These are phyloP conservation scores for Oryzias woworae DNA, from an alignment of 2,113 vertebrate genomes.

Conservation along the genomic window DNA sequence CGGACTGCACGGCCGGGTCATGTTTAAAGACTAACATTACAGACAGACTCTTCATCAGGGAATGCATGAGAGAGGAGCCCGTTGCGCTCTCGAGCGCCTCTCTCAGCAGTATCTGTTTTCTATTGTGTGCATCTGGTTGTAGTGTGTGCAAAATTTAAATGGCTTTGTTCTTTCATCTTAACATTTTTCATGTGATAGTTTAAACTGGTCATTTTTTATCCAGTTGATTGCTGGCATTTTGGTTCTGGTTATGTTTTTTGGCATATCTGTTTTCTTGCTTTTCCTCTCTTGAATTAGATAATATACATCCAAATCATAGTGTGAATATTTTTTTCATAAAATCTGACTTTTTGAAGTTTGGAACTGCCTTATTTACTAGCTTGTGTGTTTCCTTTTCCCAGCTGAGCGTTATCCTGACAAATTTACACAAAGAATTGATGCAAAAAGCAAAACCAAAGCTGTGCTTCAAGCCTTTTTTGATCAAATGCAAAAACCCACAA, in stretches of 20 bases:
- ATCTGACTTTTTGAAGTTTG: constrained; percentile 74
- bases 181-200: constrained; percentile 80
- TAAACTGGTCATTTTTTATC: constrained; percentile 62
- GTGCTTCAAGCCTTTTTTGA: neutral
- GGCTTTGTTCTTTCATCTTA: constrained; percentile 82
- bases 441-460: neutral
- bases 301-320: constrained; percentile 54
- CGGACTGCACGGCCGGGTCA: constrained; percentile 89
- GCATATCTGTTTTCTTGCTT: constrained; percentile 81
- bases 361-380: constrained; percentile 83
- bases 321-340: constrained; percentile 70
- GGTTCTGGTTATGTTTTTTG: constrained; percentile 76
- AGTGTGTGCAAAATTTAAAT: constrained; percentile 87
- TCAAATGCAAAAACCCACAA: constrained; percentile 46
- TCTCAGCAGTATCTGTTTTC: constrained; percentile 68
- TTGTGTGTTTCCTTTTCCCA: constrained; percentile 47
- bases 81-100: constrained; percentile 55
- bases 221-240: constrained; percentile 58
- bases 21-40: constrained; percentile 80
- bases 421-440: neutral
- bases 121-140: constrained; percentile 91
- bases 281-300: constrained; percentile 75
- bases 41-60: constrained; percentile 78
- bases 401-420: neutral
- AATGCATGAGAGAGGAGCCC: constrained; percentile 78